Base-by-base conservation (phyloP, 2,113 vertebrate species). In the Alaudala cheleensis region DNA sequence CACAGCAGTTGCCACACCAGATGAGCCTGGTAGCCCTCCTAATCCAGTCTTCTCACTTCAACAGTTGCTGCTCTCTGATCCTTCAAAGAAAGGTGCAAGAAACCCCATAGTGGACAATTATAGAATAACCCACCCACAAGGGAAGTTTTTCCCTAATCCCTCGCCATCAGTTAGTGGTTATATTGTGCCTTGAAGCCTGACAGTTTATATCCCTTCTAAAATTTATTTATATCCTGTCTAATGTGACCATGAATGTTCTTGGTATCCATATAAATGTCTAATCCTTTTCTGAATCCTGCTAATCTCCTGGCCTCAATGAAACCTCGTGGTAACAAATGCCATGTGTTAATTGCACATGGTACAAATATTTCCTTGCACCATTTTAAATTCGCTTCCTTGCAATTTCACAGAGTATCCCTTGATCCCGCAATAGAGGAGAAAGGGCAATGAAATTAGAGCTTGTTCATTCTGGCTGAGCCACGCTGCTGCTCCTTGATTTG, bases 211-310 rank as follows among this genome's bases (percentile, higher is more conserved):
- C 88, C 95, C 76, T 94, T 86, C 94, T 72, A 81, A 92, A 94
- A 96, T 76, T 10, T 95, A 94, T 97, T 97, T 96, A 93, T 94
- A 96, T 80, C 95, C 89, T 78, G 45, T 92, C 87, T 96, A 93
- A 96, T 71, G 85, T 92, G 93, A 70, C 85, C 89, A 72, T 62
- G 79, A 76, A 93, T 90, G 94, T 95, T 96, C 96, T 90, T 81
- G 71, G 94, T 87, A 45, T 80, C 92, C 73, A 85, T 72, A 94
- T 92, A 96, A 95, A 94, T 66, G 92, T 93, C 95, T 97, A 92
- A 95, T 96, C 90, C 94, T 80, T 96, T 96, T 92, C 86, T 87
- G 92, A 96, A 93, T 86, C 82, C 93, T 81, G 95, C 89, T 96
- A 96, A 96, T 96, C 96, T 96, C 93, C 86, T 12, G 33, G 80